Evolutionary conservation across 2,888 invertebrate species (phyloP), one percentile per base, ranked within the genome.

Genomic region (Eupithecia vulgata): DNA sequence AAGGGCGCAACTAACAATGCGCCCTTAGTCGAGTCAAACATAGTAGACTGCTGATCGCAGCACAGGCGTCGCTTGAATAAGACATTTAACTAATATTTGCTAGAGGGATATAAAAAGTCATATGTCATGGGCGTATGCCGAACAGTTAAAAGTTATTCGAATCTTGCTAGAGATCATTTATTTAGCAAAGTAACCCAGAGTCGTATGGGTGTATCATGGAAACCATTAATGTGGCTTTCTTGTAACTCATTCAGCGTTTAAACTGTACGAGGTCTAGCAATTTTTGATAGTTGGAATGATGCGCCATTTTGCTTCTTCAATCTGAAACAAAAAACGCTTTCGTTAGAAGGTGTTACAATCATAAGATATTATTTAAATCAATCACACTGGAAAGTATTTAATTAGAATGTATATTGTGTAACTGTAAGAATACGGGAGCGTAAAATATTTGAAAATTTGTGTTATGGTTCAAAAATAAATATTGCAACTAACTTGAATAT

Each of bases 1-100:
- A 96, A 96, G 79, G 97, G 97, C 87, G 97, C 97, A 86, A 97
- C 95, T 85, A 97, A 95, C 91, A 97, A 95, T 87, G 96, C 96
- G 90, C 95, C 95, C 91, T 96, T 96, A 81, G 93, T 94, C 91
- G 95, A 95, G 91, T 96, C 95, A 90, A 95, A 94, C 95, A 95
- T 95, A 91, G 88, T 94, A 91, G 93, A 92, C 90, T 89, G 90
- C 90, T 82, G 81, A 81, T 76, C 83, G 92, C 92, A 92, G 93
- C 91, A 91, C 93, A 87, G 80, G 77, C 83, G 87, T 84, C 87
- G 90, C 84, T 90, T 92, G 87, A 88, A 92, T 91, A 88, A 93
- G 90, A 90, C 94, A 94, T 94, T 93, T 94, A 94, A 67, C 75
- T 72, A 70, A 74, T 64, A 65, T 68, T 71, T 37, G 37, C 13